These are phyloP conservation scores for Tholera decimalis DNA, from an alignment of 2,888 invertebrate genomes.

Conservation along the genomic window DNA sequence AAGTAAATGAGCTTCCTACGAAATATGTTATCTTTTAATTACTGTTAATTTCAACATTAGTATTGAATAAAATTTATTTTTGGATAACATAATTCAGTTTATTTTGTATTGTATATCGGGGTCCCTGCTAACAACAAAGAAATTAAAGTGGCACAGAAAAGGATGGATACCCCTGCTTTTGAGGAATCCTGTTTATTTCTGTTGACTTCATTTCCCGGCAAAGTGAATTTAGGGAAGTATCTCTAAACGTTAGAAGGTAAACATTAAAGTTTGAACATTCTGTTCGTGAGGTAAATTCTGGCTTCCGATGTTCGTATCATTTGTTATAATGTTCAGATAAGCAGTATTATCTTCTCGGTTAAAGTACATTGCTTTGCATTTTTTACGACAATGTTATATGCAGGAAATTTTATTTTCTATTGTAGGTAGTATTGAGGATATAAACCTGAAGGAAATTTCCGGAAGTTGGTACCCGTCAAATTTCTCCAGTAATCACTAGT, in stretches of 20 bases:
- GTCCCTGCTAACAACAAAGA: too few relatives aligned
- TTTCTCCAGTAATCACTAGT: background rate
- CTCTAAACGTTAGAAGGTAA: slow-evolving; percentile 41
- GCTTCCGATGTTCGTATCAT: slow-evolving; percentile 26
- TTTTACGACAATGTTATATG: slow-evolving; percentile 38
- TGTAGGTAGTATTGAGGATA: slow-evolving; percentile 5
- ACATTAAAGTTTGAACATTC: slow-evolving; percentile 44
- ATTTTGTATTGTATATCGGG: too few relatives aligned
- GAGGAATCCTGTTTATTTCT: slow-evolving; percentile 52
- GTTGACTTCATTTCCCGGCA: slow-evolving; percentile 48
- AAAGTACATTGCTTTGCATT: slow-evolving; percentile 28
- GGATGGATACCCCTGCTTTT: too few relatives aligned
- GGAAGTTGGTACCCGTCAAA: background rate
- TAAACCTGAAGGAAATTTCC: background rate
- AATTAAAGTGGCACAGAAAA: too few relatives aligned
- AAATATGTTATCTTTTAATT: too few relatives aligned
- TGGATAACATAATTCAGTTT: too few relatives aligned
- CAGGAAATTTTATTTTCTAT: slow-evolving; percentile 27
- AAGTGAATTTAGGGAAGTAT: slow-evolving; percentile 55
- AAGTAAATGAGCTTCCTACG: too few relatives aligned
- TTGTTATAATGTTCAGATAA: slow-evolving; percentile 49
- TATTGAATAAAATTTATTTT: too few relatives aligned
- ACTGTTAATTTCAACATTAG: too few relatives aligned
- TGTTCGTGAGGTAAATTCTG: slow-evolving; percentile 43
- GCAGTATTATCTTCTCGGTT: slow-evolving; percentile 29